Evolutionary conservation across 2,113 vertebrate genomes (phyloP).

Genomic region (Glaucidium brasilianum): DNA sequence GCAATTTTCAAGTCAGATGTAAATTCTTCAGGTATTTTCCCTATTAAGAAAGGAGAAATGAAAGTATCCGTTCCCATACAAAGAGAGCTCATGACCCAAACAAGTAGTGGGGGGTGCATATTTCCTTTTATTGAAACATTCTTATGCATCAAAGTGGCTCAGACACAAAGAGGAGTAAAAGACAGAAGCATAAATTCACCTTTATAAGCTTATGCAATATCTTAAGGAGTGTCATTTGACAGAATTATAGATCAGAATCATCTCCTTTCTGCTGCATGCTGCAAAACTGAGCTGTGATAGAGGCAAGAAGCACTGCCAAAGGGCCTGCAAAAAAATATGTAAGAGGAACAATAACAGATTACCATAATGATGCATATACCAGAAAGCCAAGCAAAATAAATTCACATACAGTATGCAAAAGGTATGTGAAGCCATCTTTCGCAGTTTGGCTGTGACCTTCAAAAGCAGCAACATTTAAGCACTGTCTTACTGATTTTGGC

Average conservation of each 20-base stretch:
- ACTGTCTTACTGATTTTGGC: background rate
- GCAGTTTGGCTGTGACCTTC: background rate
- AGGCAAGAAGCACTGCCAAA: background rate
- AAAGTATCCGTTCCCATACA: background rate
- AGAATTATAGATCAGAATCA: constrained; percentile 12
- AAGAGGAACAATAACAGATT: background rate
- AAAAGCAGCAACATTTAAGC: background rate
- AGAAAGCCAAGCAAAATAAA: background rate
- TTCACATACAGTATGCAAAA: background rate
- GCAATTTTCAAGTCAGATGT: background rate
- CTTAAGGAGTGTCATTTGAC: background rate
- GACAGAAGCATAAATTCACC: background rate
- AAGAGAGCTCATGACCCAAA: background rate
- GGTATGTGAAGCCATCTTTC: background rate
- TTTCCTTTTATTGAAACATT: background rate
- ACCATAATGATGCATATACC: background rate
- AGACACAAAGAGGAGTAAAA: background rate
- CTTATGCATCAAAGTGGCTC: background rate
- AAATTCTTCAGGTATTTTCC: background rate
- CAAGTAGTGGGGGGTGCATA: rapidly evolving
- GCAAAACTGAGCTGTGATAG: constrained; percentile 9
- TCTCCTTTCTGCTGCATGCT: background rate
- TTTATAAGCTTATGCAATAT: background rate
- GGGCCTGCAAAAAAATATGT: constrained; percentile 7
- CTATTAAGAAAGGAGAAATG: background rate